Conservation (phyloP, 2,797 vertebrate species). For the Brotula barbata region DNA sequence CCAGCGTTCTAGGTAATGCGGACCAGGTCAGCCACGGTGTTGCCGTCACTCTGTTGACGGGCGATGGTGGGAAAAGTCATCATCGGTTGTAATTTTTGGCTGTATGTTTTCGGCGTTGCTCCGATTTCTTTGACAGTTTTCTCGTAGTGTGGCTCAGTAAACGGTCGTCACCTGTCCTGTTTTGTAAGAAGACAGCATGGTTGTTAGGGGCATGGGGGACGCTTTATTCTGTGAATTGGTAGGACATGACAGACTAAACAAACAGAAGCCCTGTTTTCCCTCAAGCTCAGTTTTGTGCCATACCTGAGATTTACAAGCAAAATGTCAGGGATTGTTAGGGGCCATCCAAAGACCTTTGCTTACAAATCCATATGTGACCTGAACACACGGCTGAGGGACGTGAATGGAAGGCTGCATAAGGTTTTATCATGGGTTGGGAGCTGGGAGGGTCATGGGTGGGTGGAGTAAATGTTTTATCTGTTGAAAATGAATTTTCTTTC, state of each 20-base stretch:
- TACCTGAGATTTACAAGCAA: conserved; percentile 31
- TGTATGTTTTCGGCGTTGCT: conserved; percentile 48
- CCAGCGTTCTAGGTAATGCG: conserved; percentile 26
- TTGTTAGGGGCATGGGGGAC: conserved; percentile 22
- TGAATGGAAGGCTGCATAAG: conserved; percentile 46
- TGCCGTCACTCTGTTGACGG: conserved; percentile 31
- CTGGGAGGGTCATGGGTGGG: conserved; percentile 49
- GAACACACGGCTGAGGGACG: conserved; percentile 37
- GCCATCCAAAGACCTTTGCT: conserved; percentile 4
- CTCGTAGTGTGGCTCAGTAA: conserved; percentile 27
- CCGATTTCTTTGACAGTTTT: conserved; percentile 52
- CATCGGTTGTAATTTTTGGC: conserved; percentile 25
- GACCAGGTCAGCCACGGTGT: conserved; percentile 50
- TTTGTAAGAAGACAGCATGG: background rate
- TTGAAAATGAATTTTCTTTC: conserved; percentile 56
- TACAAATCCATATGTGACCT: conserved; percentile 12
- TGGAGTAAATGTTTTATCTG: conserved; percentile 60
- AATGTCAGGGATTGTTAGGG: background rate
- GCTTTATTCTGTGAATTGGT: conserved; percentile 22
- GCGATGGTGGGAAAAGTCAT: conserved; percentile 20
- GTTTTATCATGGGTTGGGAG: conserved; percentile 63
- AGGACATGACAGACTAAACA: conserved; percentile 32
- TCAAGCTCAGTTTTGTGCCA: conserved; percentile 23
- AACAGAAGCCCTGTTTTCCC: conserved; percentile 19
- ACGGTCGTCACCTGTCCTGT: conserved; percentile 23